A percentile compares a stretch with the other conserved stretches of the same genome.
phyloP scores from a whole-genome alignment of 1,140 invertebrate genomes.

The Trinorchestia longiramus region DNA sequence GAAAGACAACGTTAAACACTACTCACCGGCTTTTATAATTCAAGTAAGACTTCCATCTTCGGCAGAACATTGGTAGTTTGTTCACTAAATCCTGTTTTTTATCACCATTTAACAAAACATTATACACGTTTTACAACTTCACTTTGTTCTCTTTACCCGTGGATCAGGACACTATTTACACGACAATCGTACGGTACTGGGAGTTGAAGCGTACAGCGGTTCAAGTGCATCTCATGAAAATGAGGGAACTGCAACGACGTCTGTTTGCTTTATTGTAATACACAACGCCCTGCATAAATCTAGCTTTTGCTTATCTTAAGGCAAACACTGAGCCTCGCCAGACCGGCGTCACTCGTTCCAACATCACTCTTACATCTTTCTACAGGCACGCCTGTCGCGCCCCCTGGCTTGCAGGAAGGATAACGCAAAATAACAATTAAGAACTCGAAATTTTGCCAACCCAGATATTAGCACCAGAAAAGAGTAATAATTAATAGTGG shows the following conservation, averaged over 20 bases:
- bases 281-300: conserved; percentile 40
- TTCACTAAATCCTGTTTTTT: background rate
- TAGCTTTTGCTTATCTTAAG: background rate
- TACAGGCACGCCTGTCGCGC: background rate
- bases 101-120: background rate
- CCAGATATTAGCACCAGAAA: background rate
- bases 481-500: background rate
- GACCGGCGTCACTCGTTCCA: background rate
- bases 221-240: background rate
- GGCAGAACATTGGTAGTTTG: background rate
- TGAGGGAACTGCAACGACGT: background rate
- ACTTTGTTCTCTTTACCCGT: background rate
- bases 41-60: background rate
- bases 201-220: background rate
- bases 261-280: background rate
- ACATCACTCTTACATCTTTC: background rate
- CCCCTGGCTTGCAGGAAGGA: background rate
- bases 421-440: background rate
- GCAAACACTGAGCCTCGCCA: background rate
- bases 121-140: too few relatives aligned
- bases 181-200: background rate
- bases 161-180: background rate
- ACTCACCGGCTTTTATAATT: background rate
- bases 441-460: background rate
- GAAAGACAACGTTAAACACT: too few relatives aligned